These are phyloP conservation scores for Origma solitaria DNA, from an alignment of 2,113 vertebrate species.

Conservation along the genomic window DNA sequence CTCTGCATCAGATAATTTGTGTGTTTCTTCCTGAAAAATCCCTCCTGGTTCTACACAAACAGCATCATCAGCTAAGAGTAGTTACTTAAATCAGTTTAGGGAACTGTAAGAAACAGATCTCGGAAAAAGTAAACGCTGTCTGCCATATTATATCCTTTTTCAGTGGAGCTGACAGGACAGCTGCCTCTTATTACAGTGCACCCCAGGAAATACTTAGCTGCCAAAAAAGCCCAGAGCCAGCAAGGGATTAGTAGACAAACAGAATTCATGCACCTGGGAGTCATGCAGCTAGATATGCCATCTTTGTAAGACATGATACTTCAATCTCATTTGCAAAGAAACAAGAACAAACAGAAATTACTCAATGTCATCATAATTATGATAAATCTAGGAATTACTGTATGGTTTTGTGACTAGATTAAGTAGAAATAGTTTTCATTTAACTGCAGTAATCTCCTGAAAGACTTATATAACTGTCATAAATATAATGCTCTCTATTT, in stretches of 20 bases:
- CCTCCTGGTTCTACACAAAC: not conserved
- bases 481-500: not conserved
- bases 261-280: conserved; percentile 75
- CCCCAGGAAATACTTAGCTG: conserved; percentile 72
- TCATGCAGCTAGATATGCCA: conserved; percentile 25
- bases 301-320: conserved; percentile 29
- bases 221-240: conserved; percentile 57
- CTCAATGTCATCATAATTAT: conserved; percentile 53
- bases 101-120: conserved; percentile 16
- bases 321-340: conserved; percentile 65
- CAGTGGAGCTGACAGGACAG: conserved; percentile 67
- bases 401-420: conserved; percentile 29
- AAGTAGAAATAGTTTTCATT: conserved; percentile 31
- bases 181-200: conserved; percentile 75
- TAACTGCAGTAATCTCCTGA: conserved; percentile 46
- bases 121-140: conserved; percentile 19
- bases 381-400: conserved; percentile 51
- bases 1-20: not conserved
- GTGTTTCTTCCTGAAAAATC: not conserved
- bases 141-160: conserved; percentile 68
- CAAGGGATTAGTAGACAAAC: conserved; percentile 70
- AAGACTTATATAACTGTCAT: not conserved
- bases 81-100: not conserved
- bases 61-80: not conserved
- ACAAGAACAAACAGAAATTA: conserved; percentile 49